Base-by-base conservation (phyloP, 2,797 vertebrate species). In the Erethizon dorsatum region DNA sequence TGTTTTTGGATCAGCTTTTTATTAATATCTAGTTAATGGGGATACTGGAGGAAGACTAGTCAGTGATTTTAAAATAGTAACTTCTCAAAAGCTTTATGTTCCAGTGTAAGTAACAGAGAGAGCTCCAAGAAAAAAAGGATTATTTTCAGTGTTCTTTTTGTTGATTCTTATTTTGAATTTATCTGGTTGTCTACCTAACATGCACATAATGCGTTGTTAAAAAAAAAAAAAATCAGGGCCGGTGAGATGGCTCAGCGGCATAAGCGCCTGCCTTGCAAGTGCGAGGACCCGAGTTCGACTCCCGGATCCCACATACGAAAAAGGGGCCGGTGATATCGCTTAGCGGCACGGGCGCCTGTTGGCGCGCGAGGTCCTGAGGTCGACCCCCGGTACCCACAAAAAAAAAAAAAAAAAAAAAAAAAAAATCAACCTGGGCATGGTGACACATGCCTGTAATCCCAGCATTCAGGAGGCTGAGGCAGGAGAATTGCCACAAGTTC, bases 1-100 rank as follows among this genome's bases (percentile, higher is more conserved):
- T 22, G 10, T 94, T 67, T 77, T 47, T 77, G 57, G 71, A 57
- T 63, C 78, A 94, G 41, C 75, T 80, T 97, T 94, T 95, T 94
- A 31, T 91, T 93, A n/a, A 2, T 92, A 26, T 69, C 28, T 63
- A 79, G 67, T 88, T 95, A 83, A 75, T 88, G 52, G 17, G 52
- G 41, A 33, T 86, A 24, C 61, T 22, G 0, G 33, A 41, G 37
- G 17, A 26, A 6, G 11, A 17, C 10, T 15, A 11, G 85, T 92
- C 84, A 78, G 28, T 82, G 67, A 90, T 41, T 71, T 87, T 93
- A 87, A 83, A 90, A 77, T 15, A 84, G n/a, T 89, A 82, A 92
- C 50, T 96, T 87, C 78, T 52, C 50, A 63, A 83, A 97, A 88
- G 61, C 31, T 12, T 37, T 89, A 9, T 78, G 33, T 92, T 54